A percentile compares a stretch with the other conserved stretches of the same genome.
These are phyloP conservation scores for Papilio helenus DNA, from an alignment of 1,140 invertebrate species.

Conservation along the genomic window DNA sequence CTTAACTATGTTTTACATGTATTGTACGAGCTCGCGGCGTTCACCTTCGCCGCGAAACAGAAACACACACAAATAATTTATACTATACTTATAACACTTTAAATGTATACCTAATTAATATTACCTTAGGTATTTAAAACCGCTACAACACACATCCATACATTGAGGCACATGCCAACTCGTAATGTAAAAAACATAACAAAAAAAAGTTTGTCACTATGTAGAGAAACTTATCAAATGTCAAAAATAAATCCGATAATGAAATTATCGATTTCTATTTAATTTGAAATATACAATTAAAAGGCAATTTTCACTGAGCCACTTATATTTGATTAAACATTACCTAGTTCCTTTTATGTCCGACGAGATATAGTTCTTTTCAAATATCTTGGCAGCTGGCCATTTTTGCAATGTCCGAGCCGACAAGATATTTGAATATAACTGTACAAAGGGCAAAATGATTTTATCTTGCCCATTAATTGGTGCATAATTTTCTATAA, in stretches of 20 bases:
- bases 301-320: constrained; percentile 38
- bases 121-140: constrained; percentile 79
- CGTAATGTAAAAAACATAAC: constrained; percentile 62
- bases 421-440: no score
- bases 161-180: constrained; percentile 48
- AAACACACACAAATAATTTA: constrained; percentile 81
- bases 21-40: constrained; percentile 73
- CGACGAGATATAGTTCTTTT: background rate
- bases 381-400: background rate
- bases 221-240: constrained; percentile 41
- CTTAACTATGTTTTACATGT: constrained; percentile 77
- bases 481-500: no score
- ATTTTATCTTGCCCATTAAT: background rate
- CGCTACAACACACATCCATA: constrained; percentile 68
- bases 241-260: background rate
- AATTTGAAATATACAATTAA: constrained; percentile 46
- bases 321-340: background rate
- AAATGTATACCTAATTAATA: constrained; percentile 76
- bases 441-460: background rate
- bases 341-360: background rate
- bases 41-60: constrained; percentile 65
- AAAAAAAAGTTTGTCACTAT: constrained; percentile 50
- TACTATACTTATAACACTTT: constrained; percentile 73
- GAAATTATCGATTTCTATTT: constrained; percentile 31
- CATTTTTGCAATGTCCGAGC: no score